Conservation (phyloP, 1,140 invertebrate species). For the Philopotamus ludificatus region DNA sequence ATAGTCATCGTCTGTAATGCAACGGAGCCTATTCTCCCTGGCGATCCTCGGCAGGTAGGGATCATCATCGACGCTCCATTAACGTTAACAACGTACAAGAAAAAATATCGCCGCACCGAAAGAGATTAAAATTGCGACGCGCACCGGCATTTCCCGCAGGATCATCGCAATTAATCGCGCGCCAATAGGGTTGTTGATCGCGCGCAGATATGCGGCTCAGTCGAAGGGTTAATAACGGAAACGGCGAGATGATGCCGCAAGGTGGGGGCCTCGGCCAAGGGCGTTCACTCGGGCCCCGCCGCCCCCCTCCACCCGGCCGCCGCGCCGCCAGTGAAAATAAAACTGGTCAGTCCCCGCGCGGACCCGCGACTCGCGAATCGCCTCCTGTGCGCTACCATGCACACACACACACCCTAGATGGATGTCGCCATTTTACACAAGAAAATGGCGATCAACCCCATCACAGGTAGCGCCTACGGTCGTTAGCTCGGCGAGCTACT, state of each 20-base stretch:
- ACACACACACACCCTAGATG: background rate
- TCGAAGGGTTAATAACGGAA: conserved; percentile 39
- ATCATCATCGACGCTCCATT: no score
- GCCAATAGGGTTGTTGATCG: background rate
- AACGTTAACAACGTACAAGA: no score
- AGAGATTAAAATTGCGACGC: no score
- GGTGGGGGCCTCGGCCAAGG: conserved; percentile 46
- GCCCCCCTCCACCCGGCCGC: conserved; percentile 44
- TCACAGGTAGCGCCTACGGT: background rate
- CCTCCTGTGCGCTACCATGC: conserved; percentile 3
- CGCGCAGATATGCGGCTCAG: conserved; percentile 1
- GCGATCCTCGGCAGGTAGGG: no score
- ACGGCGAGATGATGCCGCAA: conserved; percentile 38
- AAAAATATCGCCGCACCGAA: no score
- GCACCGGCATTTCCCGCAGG: no score
- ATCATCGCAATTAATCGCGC: no score
- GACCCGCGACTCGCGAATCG: conserved; percentile 44
- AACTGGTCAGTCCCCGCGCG: conserved; percentile 45
- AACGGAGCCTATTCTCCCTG: no score
- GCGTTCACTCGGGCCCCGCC: conserved; percentile 44
- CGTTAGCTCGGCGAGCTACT: no score
- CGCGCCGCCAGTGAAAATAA: conserved; percentile 12
- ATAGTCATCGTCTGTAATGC: no score
- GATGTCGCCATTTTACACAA: background rate
- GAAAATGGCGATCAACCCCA: conserved; percentile 8